Evolutionary conservation across 2,888 invertebrate species (phyloP), one percentile per base, ranked within the genome.

Genomic region (Rotaria socialis): DNA sequence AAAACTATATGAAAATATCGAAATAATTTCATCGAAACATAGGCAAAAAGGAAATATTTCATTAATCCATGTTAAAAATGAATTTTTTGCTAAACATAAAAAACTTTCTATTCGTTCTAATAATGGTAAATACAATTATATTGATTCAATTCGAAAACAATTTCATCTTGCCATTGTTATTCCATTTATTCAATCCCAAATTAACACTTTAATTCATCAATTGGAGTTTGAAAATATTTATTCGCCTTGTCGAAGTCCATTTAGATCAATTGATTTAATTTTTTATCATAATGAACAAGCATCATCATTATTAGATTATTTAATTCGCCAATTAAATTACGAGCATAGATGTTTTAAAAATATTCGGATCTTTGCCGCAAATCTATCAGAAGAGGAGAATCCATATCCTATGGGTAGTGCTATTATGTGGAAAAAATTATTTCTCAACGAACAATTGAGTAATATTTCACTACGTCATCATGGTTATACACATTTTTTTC

Each of bases 401-500:
- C 2, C 1, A 10, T 60, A 60, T 60, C 58, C 58, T 1, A 4
- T 60, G 11, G 58, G 58, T 60, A 60, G 58, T 60, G 10, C 27
- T 60, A 2, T 7, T n/a, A 60, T 60, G 58, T 60, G 58, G 58
- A n/a, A 60, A 27, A 60, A 27, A 60, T 11, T 60, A n/a, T 27
- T 60, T 60, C n/a, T 11, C 6, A 2, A 60, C 27, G 27, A 60
- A n/a, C 24, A 24, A 8, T 24, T 4, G 3, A 60, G n/a, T 14
- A 14, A 2, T n/a, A n/a, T 60, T 2, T 60, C 58, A 60, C 14
- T 60, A 14, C 58, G 58, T 60, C 6, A 24, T n/a, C 14, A n/a
- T 27, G 58, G 58, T 27, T 60, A 60, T 60, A 60, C 58, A 5
- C 58, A 60, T 60, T 60, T 60, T 60, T 60, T 60, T 60, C 58